Base-by-base conservation (phyloP, 1,140 invertebrate genomes). In the Monomorium pharaonis region DNA sequence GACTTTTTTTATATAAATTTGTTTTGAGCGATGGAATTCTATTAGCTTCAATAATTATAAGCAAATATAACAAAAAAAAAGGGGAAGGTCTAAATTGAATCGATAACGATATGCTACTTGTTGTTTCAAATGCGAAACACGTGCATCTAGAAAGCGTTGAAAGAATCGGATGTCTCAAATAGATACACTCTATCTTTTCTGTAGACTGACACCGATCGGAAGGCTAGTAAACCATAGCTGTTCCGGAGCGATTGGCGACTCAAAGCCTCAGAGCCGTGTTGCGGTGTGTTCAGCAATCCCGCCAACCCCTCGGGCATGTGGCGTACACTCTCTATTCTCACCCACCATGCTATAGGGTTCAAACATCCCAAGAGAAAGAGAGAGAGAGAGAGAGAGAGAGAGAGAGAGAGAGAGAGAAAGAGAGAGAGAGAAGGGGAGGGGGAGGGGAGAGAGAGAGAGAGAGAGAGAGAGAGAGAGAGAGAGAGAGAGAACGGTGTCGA, bases 201-300 rank as follows among this genome's bases (percentile, higher is more conserved):
- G 1, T 16, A 44, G 49, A 74, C 14, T 44, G 51, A 72, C 44
- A 83, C n/a, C 42, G 37, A 42, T 58, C 30, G 87, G 74, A 86
- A 60, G 69, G 74, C 49, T 63, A 63, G 58, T 58, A 74, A 88
- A 88, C 69, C 78, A 78, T 65, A 58, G 58, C 58, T 56, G 58
- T 27, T 70, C 84, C 30, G 33, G 80, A 80, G 62, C 86, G 69
- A 88, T 88, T 54, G 74, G 47, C 65, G 65, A 88, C 56, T 65
- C 80, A 47, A 24, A 84, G 58, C 21, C 75, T 65, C 81, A 85
- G n/a, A n/a, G 80, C 54, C 44, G 33, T 89, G 83, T 85, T 88
- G 88, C 83, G 88, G 87, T 70, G 62, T 88, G 83, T 86, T 88
- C 44, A n/a, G 77, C 87, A 88, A 89, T 88, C 87, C 69, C 58